A percentile compares a stretch with the other conserved stretches of the same genome.
These are phyloP conservation scores for Scaptomyza montana DNA, from an alignment of 1,140 invertebrate genomes.

Conservation along the genomic window DNA sequence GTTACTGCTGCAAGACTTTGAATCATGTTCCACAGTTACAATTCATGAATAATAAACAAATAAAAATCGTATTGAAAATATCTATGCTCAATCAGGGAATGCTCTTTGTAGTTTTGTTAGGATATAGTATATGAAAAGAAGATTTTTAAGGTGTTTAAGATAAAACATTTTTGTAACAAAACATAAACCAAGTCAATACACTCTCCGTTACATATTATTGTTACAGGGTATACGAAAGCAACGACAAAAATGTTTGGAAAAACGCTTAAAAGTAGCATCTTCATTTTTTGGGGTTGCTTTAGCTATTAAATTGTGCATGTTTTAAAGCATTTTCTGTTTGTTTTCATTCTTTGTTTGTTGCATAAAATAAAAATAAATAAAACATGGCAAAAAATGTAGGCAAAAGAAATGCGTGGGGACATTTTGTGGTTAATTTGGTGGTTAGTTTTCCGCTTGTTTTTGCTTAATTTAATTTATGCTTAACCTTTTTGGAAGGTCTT, in stretches of 20 bases:
- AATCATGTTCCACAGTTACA: constrained; percentile 66
- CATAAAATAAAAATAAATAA: constrained; percentile 81
- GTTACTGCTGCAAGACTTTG: constrained; percentile 44
- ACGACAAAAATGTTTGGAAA: constrained; percentile 46
- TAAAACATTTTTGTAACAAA: background rate
- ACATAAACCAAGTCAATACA: background rate
- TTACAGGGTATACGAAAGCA: constrained; percentile 17
- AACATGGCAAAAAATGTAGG: constrained; percentile 32
- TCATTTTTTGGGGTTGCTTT: constrained; percentile 24
- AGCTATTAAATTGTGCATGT: constrained; percentile 65
- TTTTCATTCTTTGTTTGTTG: constrained; percentile 57
- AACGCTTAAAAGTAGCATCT: constrained; percentile 51
- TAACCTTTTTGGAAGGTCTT: constrained; percentile 60
- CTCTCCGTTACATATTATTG: background rate
- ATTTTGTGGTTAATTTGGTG: constrained; percentile 14
- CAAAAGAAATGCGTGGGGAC: background rate
- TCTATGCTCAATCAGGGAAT: background rate
- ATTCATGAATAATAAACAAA: constrained; percentile 80
- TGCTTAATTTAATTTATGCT: constrained; percentile 76
- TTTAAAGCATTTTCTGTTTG: constrained; percentile 53
- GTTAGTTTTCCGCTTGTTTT: constrained; percentile 38
- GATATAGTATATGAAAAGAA: background rate
- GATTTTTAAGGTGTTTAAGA: too few species aligned
- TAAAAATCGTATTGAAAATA: constrained; percentile 55
- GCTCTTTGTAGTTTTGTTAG: background rate